Base-by-base conservation (phyloP, 2,888 invertebrate species). In the Tenodera sinensis region DNA sequence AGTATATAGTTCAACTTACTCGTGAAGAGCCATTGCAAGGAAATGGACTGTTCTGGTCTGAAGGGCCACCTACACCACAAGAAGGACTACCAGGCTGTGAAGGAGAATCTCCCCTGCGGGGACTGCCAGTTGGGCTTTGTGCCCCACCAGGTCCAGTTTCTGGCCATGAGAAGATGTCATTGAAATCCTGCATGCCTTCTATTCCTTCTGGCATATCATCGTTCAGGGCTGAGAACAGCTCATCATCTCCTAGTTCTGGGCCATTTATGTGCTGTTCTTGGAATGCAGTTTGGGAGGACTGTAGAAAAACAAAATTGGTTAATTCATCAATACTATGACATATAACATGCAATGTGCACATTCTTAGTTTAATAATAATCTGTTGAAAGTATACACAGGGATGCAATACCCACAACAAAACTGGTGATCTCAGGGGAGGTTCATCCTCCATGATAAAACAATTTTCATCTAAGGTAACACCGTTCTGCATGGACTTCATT, bases 81-180 rank as follows among this genome's bases (percentile, higher is more conserved):
- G 94, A 94, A 0, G 95, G 95, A 91, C 95, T 95, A 89, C 95
- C 95, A 87, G 94, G 94, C 90, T 94, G 93, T 20, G 94, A 94
- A 2, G 91, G 90, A 34, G 90, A 90, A 83, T 90, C 91, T 84
- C 88, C 88, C 89, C 91, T 91, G 3, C 92, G 91, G 9, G 96
- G 96, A 92, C 95, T 95, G 84, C 94, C 94, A 90, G 94, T 94
- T 81, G 96, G 96, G 91, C 95, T 95, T 88, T 94, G 94, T 28
- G 92, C 94, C 42, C 95, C 94, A 14, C 94, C 94, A 15, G 94
- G 93, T 8, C 94, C 95, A 25, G 94, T 93, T 89, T 95, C 95
- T 7, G 95, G 94, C 96, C 96, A 96, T 92, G 95, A 95, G 93
- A 98, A 97, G 93, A 98, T 96, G 93, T 97, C 98, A 90, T 95